phyloP scores from a whole-genome alignment of 2,888 invertebrate genomes.

The Hanleya hanleyi region DNA sequence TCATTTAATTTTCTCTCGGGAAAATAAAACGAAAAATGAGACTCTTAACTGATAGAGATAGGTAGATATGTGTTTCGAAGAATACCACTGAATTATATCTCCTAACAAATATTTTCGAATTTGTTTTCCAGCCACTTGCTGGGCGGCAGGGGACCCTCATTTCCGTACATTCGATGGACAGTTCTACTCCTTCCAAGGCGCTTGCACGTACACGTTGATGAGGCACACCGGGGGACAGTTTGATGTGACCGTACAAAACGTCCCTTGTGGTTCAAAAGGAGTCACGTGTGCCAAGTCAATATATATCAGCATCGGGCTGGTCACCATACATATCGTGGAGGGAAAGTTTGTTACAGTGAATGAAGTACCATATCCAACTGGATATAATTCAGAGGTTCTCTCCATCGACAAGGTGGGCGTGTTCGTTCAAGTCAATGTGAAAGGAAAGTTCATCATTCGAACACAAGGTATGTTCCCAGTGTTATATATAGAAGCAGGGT shows the following conservation, averaged over 20 bases:
- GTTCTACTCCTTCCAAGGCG: slow-evolving; percentile 16
- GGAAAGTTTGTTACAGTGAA: background rate
- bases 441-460: slow-evolving; percentile 55
- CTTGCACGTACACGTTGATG: slow-evolving; percentile 9
- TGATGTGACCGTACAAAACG: slow-evolving; percentile 83
- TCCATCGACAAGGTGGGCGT: slow-evolving; percentile 77
- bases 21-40: too few relatives aligned
- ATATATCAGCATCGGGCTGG: slow-evolving; percentile 9
- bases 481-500: background rate
- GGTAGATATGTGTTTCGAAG: too few relatives aligned
- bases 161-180: slow-evolving; percentile 22
- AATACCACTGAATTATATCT: too few relatives aligned
- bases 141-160: slow-evolving; percentile 22
- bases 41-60: too few relatives aligned
- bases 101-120: too few relatives aligned
- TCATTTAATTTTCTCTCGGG: too few relatives aligned
- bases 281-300: slow-evolving; percentile 85
- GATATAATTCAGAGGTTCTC: background rate
- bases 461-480: background rate
- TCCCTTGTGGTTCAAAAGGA: slow-evolving; percentile 87
- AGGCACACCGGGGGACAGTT: background rate
- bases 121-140: slow-evolving; percentile 14
- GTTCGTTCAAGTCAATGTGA: slow-evolving; percentile 83
- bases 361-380: background rate
- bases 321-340: background rate